These are phyloP conservation scores for Lasiurus borealis DNA, from an alignment of 2,113 vertebrate species.

Conservation along the genomic window DNA sequence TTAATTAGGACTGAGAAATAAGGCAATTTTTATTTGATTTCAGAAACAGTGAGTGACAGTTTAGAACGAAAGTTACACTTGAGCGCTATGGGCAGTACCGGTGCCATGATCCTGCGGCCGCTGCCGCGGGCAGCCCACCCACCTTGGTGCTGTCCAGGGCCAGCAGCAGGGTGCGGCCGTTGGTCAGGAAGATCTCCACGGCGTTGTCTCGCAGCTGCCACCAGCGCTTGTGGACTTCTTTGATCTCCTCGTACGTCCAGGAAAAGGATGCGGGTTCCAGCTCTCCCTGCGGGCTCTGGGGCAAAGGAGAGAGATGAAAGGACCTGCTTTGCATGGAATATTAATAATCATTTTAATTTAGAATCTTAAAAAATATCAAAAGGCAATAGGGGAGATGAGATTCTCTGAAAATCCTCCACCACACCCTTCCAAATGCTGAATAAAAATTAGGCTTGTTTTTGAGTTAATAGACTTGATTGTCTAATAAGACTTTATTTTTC, in stretches of 20 bases:
- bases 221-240: slow-evolving; percentile 99
- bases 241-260: slow-evolving; percentile 99
- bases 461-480: not conserved
- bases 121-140: slow-evolving; percentile 50
- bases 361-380: not conserved
- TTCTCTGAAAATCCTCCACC: not conserved
- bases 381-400: not conserved
- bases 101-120: too few relatives aligned
- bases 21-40: slow-evolving; percentile 17
- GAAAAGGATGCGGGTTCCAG: slow-evolving; percentile 98
- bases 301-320: slow-evolving; percentile 19
- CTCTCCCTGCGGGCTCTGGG: slow-evolving; percentile 94
- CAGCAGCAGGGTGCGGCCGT: slow-evolving; percentile 95
- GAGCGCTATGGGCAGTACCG: not conserved
- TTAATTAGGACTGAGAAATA: slow-evolving; percentile 29
- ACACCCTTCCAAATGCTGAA: slow-evolving; percentile 6
- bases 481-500: not conserved
- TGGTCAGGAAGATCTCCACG: slow-evolving; percentile 98
- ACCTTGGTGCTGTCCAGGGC: slow-evolving; percentile 97
- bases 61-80: not conserved
- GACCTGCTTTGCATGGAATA: not conserved
- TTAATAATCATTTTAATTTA: slow-evolving; percentile 20
- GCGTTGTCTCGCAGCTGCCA: slow-evolving; percentile 98
- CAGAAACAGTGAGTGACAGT: not conserved
- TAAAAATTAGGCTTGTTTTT: not conserved